These are phyloP conservation scores for Alectoris magna DNA, from an alignment of 2,797 vertebrate genomes.

Conservation along the genomic window DNA sequence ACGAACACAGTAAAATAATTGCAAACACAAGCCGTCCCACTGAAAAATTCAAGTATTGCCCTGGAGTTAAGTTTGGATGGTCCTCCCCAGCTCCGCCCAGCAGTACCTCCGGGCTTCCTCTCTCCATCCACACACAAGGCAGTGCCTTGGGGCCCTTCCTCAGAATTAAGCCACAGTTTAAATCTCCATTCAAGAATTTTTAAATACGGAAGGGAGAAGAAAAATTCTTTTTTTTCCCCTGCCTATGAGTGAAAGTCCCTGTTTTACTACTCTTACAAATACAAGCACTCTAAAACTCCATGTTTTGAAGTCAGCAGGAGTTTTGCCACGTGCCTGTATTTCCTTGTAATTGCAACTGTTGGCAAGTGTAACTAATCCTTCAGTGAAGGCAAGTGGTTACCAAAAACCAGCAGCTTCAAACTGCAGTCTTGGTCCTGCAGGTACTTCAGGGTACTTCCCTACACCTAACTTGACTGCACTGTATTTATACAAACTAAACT, in stretches of 20 bases:
- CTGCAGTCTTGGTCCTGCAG: background rate
- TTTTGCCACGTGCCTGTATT: conserved; percentile 26
- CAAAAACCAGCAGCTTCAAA: background rate
- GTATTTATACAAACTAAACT: background rate
- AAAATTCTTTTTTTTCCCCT: background rate
- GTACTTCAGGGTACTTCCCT: background rate
- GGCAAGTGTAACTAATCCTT: conserved; percentile 10
- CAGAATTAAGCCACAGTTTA: background rate
- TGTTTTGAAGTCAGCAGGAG: background rate
- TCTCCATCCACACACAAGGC: background rate
- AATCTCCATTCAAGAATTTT: background rate
- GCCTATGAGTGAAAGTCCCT: background rate
- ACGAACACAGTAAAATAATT: background rate
- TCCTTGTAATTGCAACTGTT: conserved; percentile 25
- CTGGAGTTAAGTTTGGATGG: background rate
- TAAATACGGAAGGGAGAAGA: background rate
- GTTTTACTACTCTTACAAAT: background rate
- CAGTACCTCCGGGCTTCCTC: background rate
- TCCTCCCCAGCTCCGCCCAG: background rate
- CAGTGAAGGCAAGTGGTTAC: background rate
- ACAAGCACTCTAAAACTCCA: background rate
- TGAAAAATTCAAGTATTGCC: background rate
- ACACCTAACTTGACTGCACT: background rate
- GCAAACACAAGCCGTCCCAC: background rate
- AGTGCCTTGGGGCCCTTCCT: background rate